These are phyloP conservation scores for Pollenia griseotomentosa DNA, from an alignment of 2,888 invertebrate genomes.

Conservation along the genomic window DNA sequence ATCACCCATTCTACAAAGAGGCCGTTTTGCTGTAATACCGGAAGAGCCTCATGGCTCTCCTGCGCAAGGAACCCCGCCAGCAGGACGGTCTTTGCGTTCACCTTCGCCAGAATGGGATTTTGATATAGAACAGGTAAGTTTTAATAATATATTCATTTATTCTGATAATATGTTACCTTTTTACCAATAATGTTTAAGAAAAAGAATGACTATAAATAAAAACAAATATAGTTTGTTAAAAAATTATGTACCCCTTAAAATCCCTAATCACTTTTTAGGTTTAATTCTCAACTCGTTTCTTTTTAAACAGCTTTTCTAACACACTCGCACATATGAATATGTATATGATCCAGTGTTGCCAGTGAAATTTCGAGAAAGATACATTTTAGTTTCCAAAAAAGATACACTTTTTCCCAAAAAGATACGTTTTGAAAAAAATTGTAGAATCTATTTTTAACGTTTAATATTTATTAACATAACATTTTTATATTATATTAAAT, in stretches of 20 bases:
- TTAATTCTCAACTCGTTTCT: slow-evolving; percentile 1
- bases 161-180: background rate
- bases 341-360: no score
- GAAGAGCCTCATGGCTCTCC: slow-evolving; percentile 85
- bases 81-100: slow-evolving; percentile 79
- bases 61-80: slow-evolving; percentile 80
- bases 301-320: background rate
- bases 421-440: no score
- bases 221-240: background rate
- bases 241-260: background rate
- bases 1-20: slow-evolving; percentile 84
- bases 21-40: slow-evolving; percentile 84
- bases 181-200: background rate
- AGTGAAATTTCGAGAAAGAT: no score
- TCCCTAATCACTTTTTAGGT: background rate
- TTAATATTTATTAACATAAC: no score
- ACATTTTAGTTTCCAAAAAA: no score
- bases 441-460: no score
- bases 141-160: background rate
- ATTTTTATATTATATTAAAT: no score
- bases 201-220: slow-evolving; percentile 40
- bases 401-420: no score
- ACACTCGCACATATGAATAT: background rate
- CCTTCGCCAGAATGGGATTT: slow-evolving; percentile 85
- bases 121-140: slow-evolving; percentile 83